Evolutionary conservation across 2,113 vertebrate genomes (phyloP), one percentile per base, ranked within the genome.

Genomic region (Lophotis ruficrista): DNA sequence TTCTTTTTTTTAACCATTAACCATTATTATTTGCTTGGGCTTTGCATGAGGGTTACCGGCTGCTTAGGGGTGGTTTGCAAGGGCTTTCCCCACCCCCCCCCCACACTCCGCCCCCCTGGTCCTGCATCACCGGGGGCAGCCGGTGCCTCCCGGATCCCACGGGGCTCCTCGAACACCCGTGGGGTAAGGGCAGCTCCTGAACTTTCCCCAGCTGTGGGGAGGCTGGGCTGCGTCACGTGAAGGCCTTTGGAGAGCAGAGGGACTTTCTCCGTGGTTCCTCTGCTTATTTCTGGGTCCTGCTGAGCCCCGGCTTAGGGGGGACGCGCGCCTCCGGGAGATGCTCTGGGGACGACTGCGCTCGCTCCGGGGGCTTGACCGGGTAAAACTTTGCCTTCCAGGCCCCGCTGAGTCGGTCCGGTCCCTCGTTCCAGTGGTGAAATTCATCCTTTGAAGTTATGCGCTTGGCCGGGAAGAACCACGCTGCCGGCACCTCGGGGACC

Each of bases 301-400:
- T 18, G 82, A 53, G 6, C 54, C 6, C 57, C 4, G 21, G 14
- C 43, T 12, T 1, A 1, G 38, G 70, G 84, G 20, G 22, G 80
- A 21, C 28, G 7, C 10, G 31, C 64, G 10, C 54, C 35, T n/a
- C 12, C 3, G 4, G 47, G 31, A 19, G 68, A 23, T 60, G 68
- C 31, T 23, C 35, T 4, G 35, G 28, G 54, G 17, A 14, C 0
- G 4, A 4, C 1, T 7, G 25, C 1, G 1, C 37, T 60, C 12
- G 0, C 53, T 18, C 38, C 61, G 1, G 70, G 70, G 79, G 38
- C 21, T 73, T 93, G 60, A 93, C 56, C 4, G 5, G 5, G 18
- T 35, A 2, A 45, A 91, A 64, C 86, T 94, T 93, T 66, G 58
- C 87, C 38, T 95, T 93, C 38, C 92, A 97, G 93, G 18, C 33